A percentile compares a stretch with the other conserved stretches of the same genome.
Evolutionary conservation across 2,888 invertebrate genomes (phyloP).

Genomic region (Tetropium fuscum): DNA sequence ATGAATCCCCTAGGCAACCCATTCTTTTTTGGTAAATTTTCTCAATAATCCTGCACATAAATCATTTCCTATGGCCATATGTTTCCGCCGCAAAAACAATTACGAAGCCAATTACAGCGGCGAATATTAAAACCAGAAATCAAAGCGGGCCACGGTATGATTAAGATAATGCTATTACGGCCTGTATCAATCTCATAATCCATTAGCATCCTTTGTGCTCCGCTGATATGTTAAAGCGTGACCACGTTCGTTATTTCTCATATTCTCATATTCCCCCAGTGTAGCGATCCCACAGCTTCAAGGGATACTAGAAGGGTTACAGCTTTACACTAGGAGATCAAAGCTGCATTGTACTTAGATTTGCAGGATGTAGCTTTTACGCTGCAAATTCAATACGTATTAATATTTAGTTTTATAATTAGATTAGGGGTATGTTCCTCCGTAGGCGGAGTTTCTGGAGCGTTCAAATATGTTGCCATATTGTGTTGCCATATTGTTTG

Average conservation of each 20-base stretch:
- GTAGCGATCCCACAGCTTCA: slow-evolving; percentile 22
- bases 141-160: slow-evolving; percentile 60
- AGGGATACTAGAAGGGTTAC: slow-evolving; percentile 29
- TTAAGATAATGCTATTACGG: slow-evolving; percentile 62
- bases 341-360: slow-evolving; percentile 38
- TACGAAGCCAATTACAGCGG: slow-evolving; percentile 59
- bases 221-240: slow-evolving; percentile 50
- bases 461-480: too few relatives aligned
- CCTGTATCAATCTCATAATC: slow-evolving; percentile 58
- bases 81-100: slow-evolving; percentile 60
- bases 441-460: too few relatives aligned
- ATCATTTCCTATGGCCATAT: slow-evolving; percentile 49
- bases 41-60: slow-evolving; percentile 42
- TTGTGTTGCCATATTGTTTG: too few relatives aligned
- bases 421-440: slow-evolving; percentile 27
- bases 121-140: slow-evolving; percentile 63
- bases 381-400: slow-evolving; percentile 34
- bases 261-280: slow-evolving; percentile 36
- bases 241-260: slow-evolving; percentile 53
- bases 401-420: slow-evolving; percentile 34
- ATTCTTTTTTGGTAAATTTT: slow-evolving; percentile 35
- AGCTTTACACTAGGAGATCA: slow-evolving; percentile 36
- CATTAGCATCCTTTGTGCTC: slow-evolving; percentile 58
- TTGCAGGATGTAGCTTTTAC: slow-evolving; percentile 19
- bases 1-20: slow-evolving; percentile 12